These are phyloP conservation scores for Chionis minor DNA, from an alignment of 2,113 vertebrate species.

Conservation along the genomic window DNA sequence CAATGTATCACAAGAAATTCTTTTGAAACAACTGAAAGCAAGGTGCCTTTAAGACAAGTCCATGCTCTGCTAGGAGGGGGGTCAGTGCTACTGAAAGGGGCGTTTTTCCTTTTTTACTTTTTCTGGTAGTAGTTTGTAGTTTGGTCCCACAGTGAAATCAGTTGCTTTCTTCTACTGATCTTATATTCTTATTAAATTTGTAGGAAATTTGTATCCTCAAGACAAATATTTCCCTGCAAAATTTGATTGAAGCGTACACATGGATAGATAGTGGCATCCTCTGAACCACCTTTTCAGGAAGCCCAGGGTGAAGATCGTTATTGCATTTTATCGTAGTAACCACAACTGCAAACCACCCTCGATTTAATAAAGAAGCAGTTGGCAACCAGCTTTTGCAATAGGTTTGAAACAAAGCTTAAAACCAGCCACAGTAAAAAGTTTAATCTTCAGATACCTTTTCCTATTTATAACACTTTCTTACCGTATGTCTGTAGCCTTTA, in stretches of 20 bases:
- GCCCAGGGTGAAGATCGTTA: neutral
- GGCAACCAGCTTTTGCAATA: neutral
- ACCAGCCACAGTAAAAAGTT: neutral
- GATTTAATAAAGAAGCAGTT: neutral
- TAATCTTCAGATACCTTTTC: neutral
- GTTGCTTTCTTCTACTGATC: neutral
- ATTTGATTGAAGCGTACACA: neutral
- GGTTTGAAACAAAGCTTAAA: neutral
- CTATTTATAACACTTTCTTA: neutral
- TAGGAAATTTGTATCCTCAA: neutral
- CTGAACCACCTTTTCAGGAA: neutral
- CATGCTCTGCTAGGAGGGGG: neutral
- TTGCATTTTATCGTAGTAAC: neutral
- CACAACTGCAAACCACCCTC: neutral
- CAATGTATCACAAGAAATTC: neutral
- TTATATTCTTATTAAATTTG: neutral
- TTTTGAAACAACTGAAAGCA: neutral
- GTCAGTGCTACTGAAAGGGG: neutral
- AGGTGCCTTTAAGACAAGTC: neutral
- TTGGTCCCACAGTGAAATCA: neutral
- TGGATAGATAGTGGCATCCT: neutral
- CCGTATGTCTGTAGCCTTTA: accelerated
- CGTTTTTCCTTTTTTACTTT: neutral
- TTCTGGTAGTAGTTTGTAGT: neutral
- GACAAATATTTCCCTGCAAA: neutral